Evolutionary conservation across 2,888 invertebrate species (phyloP).

Genomic region (Xestia sexstrigata): DNA sequence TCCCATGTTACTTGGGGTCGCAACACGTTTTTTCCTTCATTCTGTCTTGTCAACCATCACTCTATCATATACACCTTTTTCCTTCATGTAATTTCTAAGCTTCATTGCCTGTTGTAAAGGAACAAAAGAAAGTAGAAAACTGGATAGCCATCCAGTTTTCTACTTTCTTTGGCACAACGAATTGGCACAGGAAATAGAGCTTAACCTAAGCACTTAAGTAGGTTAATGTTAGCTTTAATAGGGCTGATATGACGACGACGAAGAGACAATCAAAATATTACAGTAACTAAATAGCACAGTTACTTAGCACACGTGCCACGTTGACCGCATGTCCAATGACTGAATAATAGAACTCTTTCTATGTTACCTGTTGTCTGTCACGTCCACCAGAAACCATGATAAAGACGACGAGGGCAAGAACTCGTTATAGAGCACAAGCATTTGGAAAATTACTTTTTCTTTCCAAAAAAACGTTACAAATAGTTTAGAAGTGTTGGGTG

Average conservation of each 20-base stretch:
- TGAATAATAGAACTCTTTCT: conserved; percentile 39
- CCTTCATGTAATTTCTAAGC: neutral
- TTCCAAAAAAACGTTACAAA: neutral
- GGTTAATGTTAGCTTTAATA: neutral
- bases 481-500: neutral
- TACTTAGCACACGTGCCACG: conserved; percentile 35
- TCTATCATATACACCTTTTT: neutral
- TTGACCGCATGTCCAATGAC: conserved; percentile 23
- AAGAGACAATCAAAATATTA: conserved; percentile 1
- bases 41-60: neutral
- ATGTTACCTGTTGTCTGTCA: conserved; percentile 35
- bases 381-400: conserved; percentile 37
- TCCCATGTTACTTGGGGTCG: neutral
- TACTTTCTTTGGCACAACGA: too few species aligned
- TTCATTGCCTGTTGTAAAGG: neutral
- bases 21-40: neutral
- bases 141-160: too few species aligned
- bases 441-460: neutral
- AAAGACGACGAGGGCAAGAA: conserved; percentile 6
- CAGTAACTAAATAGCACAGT: conserved; percentile 26
- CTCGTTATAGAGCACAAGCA: conserved; percentile 3
- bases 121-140: neutral
- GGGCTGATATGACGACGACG: neutral
- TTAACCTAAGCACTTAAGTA: neutral
- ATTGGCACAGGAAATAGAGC: neutral